Percentiles rank a stretch among this genome's conserved stretches.
These are phyloP conservation scores for Pterostichus niger DNA, from an alignment of 2,888 invertebrate species.

Conservation along the genomic window DNA sequence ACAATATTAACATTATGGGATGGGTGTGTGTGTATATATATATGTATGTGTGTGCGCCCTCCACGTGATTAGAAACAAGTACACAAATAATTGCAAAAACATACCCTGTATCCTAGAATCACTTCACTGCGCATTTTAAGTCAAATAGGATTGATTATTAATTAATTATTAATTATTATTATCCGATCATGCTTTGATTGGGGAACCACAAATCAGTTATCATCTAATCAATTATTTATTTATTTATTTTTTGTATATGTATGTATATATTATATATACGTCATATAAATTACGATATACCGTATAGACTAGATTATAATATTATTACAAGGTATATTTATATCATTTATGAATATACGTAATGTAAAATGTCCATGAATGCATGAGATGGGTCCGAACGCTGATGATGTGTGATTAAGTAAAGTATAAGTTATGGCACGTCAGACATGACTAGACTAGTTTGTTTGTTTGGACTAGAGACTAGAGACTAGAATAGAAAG, in stretches of 20 bases:
- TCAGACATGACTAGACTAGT: constrained; percentile 42
- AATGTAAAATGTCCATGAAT: constrained; percentile 42
- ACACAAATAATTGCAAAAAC: constrained; percentile 94
- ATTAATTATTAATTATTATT: constrained; percentile 73
- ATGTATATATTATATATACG: constrained; percentile 68
- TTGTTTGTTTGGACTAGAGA: constrained; percentile 33
- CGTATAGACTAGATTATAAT: constrained; percentile 65
- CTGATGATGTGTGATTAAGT: constrained; percentile 12
- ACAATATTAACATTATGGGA: constrained; percentile 59
- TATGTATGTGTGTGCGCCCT: constrained; percentile 67
- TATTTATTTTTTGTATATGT: constrained; percentile 64
- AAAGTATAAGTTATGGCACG: constrained; percentile 49
- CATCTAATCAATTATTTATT: constrained; percentile 68
- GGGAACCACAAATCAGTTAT: constrained; percentile 71
- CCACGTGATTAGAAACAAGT: constrained; percentile 77
- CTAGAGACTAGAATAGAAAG: constrained; percentile 42
- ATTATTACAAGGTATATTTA: constrained; percentile 65
- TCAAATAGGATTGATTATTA: constrained; percentile 66
- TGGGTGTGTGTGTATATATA: constrained; percentile 59
- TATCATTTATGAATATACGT: constrained; percentile 55
- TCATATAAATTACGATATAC: constrained; percentile 66
- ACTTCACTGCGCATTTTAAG: constrained; percentile 81
- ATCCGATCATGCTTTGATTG: constrained; percentile 75
- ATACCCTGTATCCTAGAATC: constrained; percentile 96
- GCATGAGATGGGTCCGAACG: constrained; percentile 40